Percentiles rank a stretch among this genome's conserved stretches.
Conservation (phyloP, 1,140 invertebrate species). For the Philopotamus ludificatus region DNA sequence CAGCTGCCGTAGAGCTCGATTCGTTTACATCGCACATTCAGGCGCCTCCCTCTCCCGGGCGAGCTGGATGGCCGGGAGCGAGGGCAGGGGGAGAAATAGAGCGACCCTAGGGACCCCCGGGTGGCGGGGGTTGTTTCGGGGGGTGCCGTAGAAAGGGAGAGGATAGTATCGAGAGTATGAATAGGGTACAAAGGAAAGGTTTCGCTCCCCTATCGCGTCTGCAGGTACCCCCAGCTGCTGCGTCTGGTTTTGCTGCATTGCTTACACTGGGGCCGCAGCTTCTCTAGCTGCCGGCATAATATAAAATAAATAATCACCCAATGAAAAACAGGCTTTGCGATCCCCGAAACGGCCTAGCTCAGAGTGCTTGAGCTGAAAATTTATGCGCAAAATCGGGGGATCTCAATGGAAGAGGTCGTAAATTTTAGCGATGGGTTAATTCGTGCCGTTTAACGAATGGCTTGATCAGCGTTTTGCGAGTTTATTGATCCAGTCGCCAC, state of each 20-base stretch:
- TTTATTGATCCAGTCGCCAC: too few relatives aligned
- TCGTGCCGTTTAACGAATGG: too few relatives aligned
- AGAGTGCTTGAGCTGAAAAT: neutral
- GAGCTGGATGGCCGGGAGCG: neutral
- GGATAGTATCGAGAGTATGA: slow-evolving; percentile 9
- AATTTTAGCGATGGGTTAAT: too few relatives aligned
- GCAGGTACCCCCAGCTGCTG: slow-evolving; percentile 16
- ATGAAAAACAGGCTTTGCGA: neutral
- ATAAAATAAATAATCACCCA: neutral
- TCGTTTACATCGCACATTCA: neutral
- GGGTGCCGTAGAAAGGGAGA: slow-evolving; percentile 2
- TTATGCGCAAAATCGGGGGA: neutral
- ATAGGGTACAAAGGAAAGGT: slow-evolving; percentile 19
- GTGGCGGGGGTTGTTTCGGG: neutral
- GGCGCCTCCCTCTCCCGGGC: neutral
- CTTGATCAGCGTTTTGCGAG: too few relatives aligned
- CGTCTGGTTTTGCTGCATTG: slow-evolving; percentile 4
- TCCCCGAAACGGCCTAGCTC: neutral
- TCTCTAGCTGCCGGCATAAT: neutral
- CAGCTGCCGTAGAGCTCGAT: neutral
- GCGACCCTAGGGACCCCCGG: neutral
- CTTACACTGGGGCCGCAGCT: neutral
- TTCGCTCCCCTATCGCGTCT: slow-evolving; percentile 10
- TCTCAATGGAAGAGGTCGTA: neutral
- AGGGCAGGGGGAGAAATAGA: neutral